phyloP scores from a whole-genome alignment of 1,140 invertebrate species.

The Dolichoris vasculosae region DNA sequence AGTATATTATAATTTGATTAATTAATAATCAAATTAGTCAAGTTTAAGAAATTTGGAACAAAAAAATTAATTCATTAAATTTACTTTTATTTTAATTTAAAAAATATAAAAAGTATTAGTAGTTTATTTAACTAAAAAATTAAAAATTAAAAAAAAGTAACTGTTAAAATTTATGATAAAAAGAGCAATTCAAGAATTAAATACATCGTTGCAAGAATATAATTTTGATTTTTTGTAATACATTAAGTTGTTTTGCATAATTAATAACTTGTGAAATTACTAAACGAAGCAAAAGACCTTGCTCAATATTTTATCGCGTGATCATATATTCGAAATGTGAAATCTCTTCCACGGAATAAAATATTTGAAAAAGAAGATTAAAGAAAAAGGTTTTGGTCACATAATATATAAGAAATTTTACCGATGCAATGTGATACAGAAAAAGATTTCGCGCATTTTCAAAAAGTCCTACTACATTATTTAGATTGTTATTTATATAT shows the following conservation, averaged over 20 bases:
- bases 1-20: no score
- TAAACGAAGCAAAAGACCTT: background rate
- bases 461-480: no score
- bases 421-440: background rate
- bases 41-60: no score
- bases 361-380: background rate
- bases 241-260: background rate
- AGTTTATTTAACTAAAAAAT: no score
- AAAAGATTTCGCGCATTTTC: no score
- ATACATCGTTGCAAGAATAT: background rate
- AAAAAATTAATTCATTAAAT: no score
- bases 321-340: background rate
- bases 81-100: no score
- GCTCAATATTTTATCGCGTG: background rate
- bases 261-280: background rate
- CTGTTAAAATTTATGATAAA: no score
- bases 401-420: background rate
- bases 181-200: background rate
- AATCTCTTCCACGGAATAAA: background rate
- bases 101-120: no score
- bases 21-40: no score
- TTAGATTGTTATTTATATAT: no score
- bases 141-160: no score
- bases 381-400: background rate
- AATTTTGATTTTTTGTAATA: background rate